Conservation (phyloP, 2,888 invertebrate species). For the Tachina lurida region DNA sequence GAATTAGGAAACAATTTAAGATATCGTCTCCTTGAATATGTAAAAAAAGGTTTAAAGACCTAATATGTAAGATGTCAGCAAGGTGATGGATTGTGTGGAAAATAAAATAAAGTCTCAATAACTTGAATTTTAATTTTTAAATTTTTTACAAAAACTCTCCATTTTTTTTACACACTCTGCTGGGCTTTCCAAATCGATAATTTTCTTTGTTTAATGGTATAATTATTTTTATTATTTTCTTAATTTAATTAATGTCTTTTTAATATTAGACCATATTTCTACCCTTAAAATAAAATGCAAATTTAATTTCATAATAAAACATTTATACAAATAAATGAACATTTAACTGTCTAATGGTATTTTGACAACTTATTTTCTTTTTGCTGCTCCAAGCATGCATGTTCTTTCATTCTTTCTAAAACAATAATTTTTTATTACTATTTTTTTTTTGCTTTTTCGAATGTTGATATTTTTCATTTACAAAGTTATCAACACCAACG, state of each 20-base stretch:
- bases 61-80: no score
- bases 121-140: no score
- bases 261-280: slow-evolving; percentile 17
- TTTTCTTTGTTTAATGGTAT: slow-evolving; percentile 1
- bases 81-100: no score
- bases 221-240: slow-evolving; percentile 23
- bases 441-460: not conserved
- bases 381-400: not conserved
- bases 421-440: slow-evolving; percentile 12
- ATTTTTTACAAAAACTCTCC: no score
- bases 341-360: slow-evolving; percentile 39
- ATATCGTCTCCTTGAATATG: no score
- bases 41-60: no score
- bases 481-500: slow-evolving; percentile 70
- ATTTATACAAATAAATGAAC: slow-evolving; percentile 3
- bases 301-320: slow-evolving; percentile 29
- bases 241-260: slow-evolving; percentile 52
- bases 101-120: no score
- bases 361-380: slow-evolving; percentile 69
- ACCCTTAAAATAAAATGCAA: slow-evolving; percentile 56
- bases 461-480: slow-evolving; percentile 49
- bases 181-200: not conserved
- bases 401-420: slow-evolving; percentile 6
- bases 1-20: no score
- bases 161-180: not conserved